These are phyloP conservation scores for Anhinga rufa DNA, from an alignment of 2,113 vertebrate species.

Conservation along the genomic window DNA sequence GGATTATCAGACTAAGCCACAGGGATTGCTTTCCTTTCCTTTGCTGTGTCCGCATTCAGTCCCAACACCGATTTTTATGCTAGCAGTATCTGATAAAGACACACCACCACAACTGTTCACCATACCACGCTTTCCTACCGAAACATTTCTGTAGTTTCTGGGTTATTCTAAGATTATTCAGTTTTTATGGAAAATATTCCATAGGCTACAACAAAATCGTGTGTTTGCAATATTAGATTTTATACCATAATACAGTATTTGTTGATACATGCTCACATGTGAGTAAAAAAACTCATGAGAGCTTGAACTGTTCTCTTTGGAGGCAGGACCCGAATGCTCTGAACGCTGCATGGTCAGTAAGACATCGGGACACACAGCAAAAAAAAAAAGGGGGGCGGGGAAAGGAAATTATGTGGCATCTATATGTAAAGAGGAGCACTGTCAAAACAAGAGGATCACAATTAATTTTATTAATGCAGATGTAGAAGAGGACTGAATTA, in stretches of 20 bases:
- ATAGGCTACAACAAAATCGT: background rate
- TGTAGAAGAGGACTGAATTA: background rate
- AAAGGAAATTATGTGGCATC: accelerated
- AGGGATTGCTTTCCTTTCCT: conserved; percentile 53
- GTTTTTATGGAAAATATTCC: background rate
- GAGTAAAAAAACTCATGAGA: background rate
- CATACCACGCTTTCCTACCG: accelerated
- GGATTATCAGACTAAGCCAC: conserved; percentile 50
- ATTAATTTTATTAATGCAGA: background rate
- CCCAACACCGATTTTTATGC: background rate
- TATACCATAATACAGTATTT: background rate
- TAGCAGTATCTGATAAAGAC: background rate
- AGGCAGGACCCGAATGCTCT: too few species aligned
- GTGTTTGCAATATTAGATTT: background rate
- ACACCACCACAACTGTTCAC: background rate
- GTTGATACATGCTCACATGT: accelerated
- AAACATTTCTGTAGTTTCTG: background rate
- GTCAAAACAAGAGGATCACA: background rate
- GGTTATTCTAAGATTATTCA: background rate
- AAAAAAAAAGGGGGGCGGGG: too few species aligned
- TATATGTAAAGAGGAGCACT: background rate
- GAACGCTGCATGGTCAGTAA: background rate
- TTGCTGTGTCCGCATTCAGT: background rate
- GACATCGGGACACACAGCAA: accelerated
- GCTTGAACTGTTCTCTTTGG: background rate